Base-by-base conservation (phyloP, 92 coral and sea anemone genomes). In the Virgularia gustaviana region DNA sequence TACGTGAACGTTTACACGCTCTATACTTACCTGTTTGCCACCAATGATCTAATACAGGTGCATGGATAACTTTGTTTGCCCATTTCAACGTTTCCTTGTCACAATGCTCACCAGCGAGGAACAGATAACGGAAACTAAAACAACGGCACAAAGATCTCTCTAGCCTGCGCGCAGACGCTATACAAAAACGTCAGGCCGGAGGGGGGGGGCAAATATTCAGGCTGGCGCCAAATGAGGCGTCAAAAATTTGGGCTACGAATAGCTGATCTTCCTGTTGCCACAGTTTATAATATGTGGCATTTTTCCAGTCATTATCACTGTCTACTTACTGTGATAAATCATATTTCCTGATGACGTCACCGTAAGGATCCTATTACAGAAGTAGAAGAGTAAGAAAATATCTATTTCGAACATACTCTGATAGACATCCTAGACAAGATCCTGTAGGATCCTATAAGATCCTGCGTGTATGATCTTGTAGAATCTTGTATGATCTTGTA, bases 11-110 rank as follows among this genome's bases (percentile, higher is more conserved):
- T n/a, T n/a, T n/a, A n/a, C n/a, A 49, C 2, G 7, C 35, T 22
- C 22, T 19, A 2, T 0, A 57, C 42, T 34, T 28, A 91, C 98
- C 98, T 58, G 98, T 92, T 63, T 92, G 98, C 98, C 98, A 92
- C 98, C 98, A 92, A 61, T 92, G 87, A 33, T 92, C 98, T 42
- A 89, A 84, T 39, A 92, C 98, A 2, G 98, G 98, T 2, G 96
- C 96, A 35, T 95, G 89, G 68, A 89, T 79, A 10, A 87, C 90
- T 18, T 83, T 85, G 43, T 92, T 83, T 0, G 91, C 86, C 98
- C 98, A 92, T 38, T 68, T 70, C 90, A 92, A 84, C 10, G 98
- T 92, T 44, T 87, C 90, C 29, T 89, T 92, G 72, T 92, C 98
- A 86, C 90, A 68, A 52, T 92, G 98, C 59, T 92, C 98, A 3